Percentiles rank a stretch among this genome's conserved stretches.
Conservation (phyloP, 1,140 invertebrate species). For the Drosophila busckii region DNA sequence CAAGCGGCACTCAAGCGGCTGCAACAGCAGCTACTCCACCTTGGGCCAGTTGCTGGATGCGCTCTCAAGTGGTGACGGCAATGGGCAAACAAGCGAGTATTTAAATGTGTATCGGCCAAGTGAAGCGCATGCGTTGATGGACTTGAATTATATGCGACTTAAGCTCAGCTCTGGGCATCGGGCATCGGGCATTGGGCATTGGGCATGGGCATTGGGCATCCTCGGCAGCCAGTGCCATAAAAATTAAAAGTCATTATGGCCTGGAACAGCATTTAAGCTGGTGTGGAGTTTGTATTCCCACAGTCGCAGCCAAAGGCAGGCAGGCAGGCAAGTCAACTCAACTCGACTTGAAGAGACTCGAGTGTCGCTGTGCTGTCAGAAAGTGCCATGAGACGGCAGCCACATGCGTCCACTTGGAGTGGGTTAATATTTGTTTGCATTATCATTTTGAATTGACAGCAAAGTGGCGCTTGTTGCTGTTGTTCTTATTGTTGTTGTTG, state of each 20-base stretch:
- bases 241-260: conserved; percentile 78
- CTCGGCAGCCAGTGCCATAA: conserved; percentile 76
- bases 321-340: conserved; percentile 36
- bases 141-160: conserved; percentile 77
- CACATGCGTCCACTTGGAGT: conserved; percentile 76
- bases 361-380: conserved; percentile 74
- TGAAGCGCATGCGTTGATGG: conserved; percentile 77
- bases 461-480: conserved; percentile 76
- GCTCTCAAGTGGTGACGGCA: conserved; percentile 53
- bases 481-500: conserved; percentile 38
- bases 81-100: conserved; percentile 53
- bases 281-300: conserved; percentile 59
- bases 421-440: conserved; percentile 79
- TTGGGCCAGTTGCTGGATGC: conserved; percentile 44
- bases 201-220: conserved; percentile 36
- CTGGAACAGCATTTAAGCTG: conserved; percentile 75
- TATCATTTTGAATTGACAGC: conserved; percentile 78
- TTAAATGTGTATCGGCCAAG: conserved; percentile 75
- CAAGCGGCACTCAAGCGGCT: conserved; percentile 39
- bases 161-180: conserved; percentile 57
- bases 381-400: conserved; percentile 74
- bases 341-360: conserved; percentile 48
- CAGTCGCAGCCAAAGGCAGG: conserved; percentile 31
- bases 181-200: conserved; percentile 13
- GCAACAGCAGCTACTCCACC: conserved; percentile 31